Base-by-base conservation (phyloP, 1,140 invertebrate genomes). In the Caenorhabditis tropicalis region DNA sequence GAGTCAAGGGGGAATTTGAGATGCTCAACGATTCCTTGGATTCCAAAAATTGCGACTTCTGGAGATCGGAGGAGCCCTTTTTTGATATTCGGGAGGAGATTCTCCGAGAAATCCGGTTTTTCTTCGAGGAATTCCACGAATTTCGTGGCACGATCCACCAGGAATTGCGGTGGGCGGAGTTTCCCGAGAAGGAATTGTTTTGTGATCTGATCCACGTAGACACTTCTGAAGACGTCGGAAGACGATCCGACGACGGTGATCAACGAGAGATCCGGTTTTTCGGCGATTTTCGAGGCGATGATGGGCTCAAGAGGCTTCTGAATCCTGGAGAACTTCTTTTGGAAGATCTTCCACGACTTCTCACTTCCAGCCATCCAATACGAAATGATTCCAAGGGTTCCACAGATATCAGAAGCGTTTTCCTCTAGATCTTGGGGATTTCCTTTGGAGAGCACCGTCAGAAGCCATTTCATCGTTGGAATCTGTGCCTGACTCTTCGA, bases 51-150 rank as follows among this genome's bases (percentile, higher is more conserved):
- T 2, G 83, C 74, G 29, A 85, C 53, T 65, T 85, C 83, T 0
- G 83, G 83, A 46, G 31, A 43, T 7, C 83, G 31, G 2, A 85
- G 79, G 0, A 85, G 83, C 16, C 79, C 83, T 51, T 85, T 85
- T 79, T 85, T 85, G 19, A 85, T 48, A 15, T 80, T 80, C 3
- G 83, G 51, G 5, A 85, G 49, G 6, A 85, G n/a, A 33, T 56
- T 56, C 15, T 81, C 79, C 3, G 51, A 6, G 53, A 85, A 85
- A 46, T 85, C 53, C 5, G 79, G 36, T 7, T 31, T 31, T 43
- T 74, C 43, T 24, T 49, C 19, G 15, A 82, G 39, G 43, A 82
- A 70, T 29, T 36, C n/a, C 7, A 58, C 36, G 19, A 39, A 70
- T 65, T 65, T 46, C 12, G 56, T 48, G 6, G 29, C 10, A n/a